Evolutionary conservation across 23 tunicate species (phyloP), one percentile per base, ranked within the genome.

Genomic region (Styela clava): DNA sequence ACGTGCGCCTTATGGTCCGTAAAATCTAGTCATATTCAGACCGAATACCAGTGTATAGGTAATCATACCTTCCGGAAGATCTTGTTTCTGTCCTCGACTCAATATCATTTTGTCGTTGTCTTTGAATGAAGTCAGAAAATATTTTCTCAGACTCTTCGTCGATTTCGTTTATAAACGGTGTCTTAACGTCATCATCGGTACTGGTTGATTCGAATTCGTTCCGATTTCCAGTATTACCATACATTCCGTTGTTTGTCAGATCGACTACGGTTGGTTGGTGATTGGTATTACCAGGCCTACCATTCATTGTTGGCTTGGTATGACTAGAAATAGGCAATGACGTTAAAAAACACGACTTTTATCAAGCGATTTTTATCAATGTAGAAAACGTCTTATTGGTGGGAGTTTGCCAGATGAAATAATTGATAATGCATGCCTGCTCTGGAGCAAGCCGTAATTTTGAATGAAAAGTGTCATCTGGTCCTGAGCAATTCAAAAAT

Each of bases 51-150:
- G n/a, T n/a, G n/a, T n/a, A n/a, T n/a, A n/a, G n/a, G n/a, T n/a
- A n/a, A n/a, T n/a, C 56, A 44, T 44, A 44, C 31, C 71, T 67
- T 67, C 71, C 71, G n/a, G 31, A 27, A 18, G 31, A 67, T 67
- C 31, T 29, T 29, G 30, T 67, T 67, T 25, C 71, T 18, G 30
- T 1, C 2, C 71, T 67, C 31, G 71, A 29, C 31, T 29, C 71
- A 16, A 25, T 16, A 67, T 67, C 71, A 67, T 67, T 67, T 29
- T 27, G 31, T 27, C 71, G 19, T 0, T 67, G 31, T 25, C 31
- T 1, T 67, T 29, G n/a, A 44, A 44, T 44, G 24, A 67, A 67
- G 22, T n/a, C 19, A 1, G 71, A 1, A 22, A 67, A 67, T 29
- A 29, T 16, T 67, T 67, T 67, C n/a, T 67, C 2, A 19, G 31